Conservation (phyloP, 1,140 invertebrate genomes). For the Procambarus clarkii region DNA sequence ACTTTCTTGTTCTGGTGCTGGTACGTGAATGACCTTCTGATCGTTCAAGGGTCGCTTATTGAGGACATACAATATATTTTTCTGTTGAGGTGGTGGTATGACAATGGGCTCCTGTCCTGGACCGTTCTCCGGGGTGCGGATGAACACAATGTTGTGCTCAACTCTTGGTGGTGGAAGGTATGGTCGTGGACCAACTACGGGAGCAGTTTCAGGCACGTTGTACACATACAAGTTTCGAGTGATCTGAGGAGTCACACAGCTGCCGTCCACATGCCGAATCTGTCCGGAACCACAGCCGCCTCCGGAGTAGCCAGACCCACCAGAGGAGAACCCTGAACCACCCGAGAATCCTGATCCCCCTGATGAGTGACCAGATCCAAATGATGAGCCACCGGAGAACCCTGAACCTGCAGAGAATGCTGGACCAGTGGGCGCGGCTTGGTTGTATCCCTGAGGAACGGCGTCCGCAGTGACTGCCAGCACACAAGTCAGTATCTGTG, state of each 20-base stretch:
- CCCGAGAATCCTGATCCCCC: not conserved
- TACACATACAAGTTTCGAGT: conserved; percentile 29
- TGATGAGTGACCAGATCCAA: not conserved
- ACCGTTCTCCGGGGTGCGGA: conserved; percentile 1
- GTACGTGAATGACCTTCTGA: conserved; percentile 8
- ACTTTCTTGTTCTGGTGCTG: conserved; percentile 9
- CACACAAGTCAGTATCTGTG: not conserved
- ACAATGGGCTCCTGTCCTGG: conserved; percentile 8
- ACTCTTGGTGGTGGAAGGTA: conserved; percentile 3
- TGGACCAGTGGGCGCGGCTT: not conserved
- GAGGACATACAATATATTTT: conserved; percentile 26
- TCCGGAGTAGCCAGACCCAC: not conserved
- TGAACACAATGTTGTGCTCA: conserved; percentile 43
- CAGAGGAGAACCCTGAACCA: not conserved
- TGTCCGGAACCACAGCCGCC: conserved; percentile 11
- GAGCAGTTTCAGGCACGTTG: not conserved
- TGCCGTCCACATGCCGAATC: conserved; percentile 31
- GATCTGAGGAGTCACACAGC: conserved; percentile 32
- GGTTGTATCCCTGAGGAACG: not conserved
- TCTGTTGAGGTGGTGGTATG: conserved; percentile 38
- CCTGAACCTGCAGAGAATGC: not conserved
- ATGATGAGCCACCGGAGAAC: not conserved
- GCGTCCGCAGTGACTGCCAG: not conserved
- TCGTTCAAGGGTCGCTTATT: not conserved
- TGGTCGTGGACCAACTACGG: not conserved